These are phyloP conservation scores for Psilanteris sp. DNA, from an alignment of 1,140 invertebrate species.

Conservation along the genomic window DNA sequence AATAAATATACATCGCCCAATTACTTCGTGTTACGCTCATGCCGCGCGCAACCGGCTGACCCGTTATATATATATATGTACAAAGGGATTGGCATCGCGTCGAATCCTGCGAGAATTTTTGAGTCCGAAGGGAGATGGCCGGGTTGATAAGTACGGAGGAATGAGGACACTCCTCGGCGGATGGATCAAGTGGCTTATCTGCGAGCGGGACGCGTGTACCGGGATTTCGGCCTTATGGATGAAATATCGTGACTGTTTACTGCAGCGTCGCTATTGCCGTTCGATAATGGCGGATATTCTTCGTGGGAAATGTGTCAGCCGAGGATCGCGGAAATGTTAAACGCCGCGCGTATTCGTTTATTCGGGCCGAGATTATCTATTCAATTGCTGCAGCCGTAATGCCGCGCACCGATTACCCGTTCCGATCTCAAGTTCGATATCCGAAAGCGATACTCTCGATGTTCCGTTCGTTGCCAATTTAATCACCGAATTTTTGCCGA, in stretches of 20 bases:
- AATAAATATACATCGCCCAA: constrained; percentile 65
- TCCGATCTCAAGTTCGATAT: no score
- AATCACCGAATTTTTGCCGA: no score
- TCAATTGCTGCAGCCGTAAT: no score
- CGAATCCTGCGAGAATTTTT: constrained; percentile 20
- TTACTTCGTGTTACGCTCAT: constrained; percentile 58
- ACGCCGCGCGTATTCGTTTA: no score
- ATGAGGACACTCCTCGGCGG: constrained; percentile 1
- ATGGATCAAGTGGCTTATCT: constrained; percentile 48
- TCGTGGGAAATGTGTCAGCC: not conserved
- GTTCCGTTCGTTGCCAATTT: no score
- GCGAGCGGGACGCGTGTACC: constrained; percentile 33
- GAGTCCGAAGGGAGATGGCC: not conserved
- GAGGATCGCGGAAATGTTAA: no score
- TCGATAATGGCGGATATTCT: constrained; percentile 27
- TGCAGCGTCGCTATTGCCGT: constrained; percentile 22
- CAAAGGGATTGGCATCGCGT: constrained; percentile 6
- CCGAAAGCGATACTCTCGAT: no score
- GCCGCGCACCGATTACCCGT: no score
- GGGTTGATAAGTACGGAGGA: constrained; percentile 9
- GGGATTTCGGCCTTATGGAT: constrained; percentile 41
- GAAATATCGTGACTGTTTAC: constrained; percentile 46
- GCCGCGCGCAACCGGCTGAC: constrained; percentile 6
- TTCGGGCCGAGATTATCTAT: no score
- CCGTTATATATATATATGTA: no score